Conservation (phyloP, 30 jellyfish, hydroid and myxozoan species). For the Turritopsis dohrnii region DNA sequence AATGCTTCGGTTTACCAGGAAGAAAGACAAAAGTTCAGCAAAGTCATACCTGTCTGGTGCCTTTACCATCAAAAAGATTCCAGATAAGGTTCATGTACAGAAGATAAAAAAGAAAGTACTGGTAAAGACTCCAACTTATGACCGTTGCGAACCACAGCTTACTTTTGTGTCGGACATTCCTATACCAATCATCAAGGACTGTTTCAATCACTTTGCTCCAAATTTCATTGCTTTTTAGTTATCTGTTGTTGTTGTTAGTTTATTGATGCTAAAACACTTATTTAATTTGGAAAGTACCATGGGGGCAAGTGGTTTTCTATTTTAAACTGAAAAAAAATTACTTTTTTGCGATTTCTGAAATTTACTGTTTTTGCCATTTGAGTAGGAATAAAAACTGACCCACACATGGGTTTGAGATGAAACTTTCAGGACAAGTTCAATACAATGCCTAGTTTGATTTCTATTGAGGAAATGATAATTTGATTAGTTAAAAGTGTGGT, state of each 20-base stretch:
- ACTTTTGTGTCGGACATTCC: constrained; percentile 7
- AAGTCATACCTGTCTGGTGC: constrained; percentile 4
- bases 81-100: not conserved
- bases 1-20: not conserved
- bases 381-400: constrained; percentile 1
- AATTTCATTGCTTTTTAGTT: not conserved
- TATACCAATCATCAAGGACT: not conserved
- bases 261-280: not conserved
- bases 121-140: not conserved
- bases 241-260: not conserved
- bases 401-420: constrained; percentile 11
- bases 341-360: not conserved
- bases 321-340: not conserved
- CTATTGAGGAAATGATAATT: not conserved
- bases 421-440: constrained; percentile 12
- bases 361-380: not conserved
- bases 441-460: not conserved
- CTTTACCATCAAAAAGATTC: not conserved
- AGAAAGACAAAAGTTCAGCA: constrained; percentile 19
- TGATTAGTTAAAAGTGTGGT: not conserved
- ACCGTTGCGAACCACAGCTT: not conserved
- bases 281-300: not conserved
- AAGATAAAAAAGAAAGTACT: too few species aligned
- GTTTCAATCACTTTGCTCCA: not conserved
- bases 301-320: not conserved